A percentile compares a stretch with the other conserved stretches of the same genome.
Conservation (phyloP, 1,140 invertebrate species). For the Drosophila bocqueti region DNA sequence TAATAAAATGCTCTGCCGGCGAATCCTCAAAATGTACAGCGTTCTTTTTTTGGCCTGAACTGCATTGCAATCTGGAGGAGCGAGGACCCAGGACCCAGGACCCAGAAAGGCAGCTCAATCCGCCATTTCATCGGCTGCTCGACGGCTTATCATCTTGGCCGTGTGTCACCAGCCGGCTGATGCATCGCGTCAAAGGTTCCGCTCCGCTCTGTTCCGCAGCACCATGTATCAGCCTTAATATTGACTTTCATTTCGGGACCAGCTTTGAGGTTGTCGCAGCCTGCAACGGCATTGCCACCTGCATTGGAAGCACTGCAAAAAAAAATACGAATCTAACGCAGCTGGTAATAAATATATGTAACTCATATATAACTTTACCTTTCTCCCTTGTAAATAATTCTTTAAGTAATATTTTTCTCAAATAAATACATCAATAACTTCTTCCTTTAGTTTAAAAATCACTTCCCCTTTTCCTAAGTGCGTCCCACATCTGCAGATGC, state of each 20-base stretch:
- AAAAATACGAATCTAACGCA: not conserved
- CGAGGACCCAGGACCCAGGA: not conserved
- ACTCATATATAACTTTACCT: not conserved
- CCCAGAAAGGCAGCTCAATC: conserved; percentile 25
- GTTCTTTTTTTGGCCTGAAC: not conserved
- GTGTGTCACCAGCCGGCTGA: conserved; percentile 68
- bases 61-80: conserved; percentile 8
- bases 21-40: conserved; percentile 15
- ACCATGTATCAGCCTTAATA: conserved; percentile 79
- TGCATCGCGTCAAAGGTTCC: conserved; percentile 61
- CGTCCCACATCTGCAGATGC: conserved; percentile 10
- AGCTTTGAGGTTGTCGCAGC: conserved; percentile 76
- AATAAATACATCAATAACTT: not conserved
- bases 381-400: too few species aligned
- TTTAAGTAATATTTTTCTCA: not conserved
- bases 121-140: conserved; percentile 60
- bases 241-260: conserved; percentile 73
- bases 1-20: conserved; percentile 41
- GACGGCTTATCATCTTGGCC: conserved; percentile 76
- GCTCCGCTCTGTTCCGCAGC: conserved; percentile 25
- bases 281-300: conserved; percentile 4
- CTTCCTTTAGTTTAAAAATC: not conserved
- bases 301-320: conserved; percentile 4
- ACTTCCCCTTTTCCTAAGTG: not conserved
- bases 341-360: too few species aligned